A percentile compares a stretch with the other conserved stretches of the same genome.
These are phyloP conservation scores for Pyrgus malvae DNA, from an alignment of 2,888 invertebrate genomes.

Conservation along the genomic window DNA sequence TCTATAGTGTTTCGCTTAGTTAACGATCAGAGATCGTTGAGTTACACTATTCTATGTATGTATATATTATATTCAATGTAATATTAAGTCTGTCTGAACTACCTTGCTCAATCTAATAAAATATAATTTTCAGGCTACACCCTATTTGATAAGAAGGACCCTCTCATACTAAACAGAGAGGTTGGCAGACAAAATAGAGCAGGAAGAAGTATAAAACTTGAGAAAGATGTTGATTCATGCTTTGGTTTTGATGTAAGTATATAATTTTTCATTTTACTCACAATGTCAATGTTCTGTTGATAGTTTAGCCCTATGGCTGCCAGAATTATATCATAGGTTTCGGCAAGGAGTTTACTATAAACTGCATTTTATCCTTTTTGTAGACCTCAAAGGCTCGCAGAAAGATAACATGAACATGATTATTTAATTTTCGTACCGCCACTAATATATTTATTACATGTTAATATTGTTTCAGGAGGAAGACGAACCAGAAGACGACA, in stretches of 20 bases:
- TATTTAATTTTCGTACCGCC: no score
- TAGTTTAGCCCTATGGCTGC: no score
- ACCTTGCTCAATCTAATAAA: background rate
- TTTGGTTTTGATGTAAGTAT: slow-evolving; percentile 90
- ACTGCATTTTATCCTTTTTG: no score
- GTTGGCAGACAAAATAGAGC: slow-evolving; percentile 42
- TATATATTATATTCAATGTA: no score
- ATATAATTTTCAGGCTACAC: background rate
- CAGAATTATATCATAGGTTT: no score
- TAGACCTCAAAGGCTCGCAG: no score
- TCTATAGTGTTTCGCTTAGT: no score
- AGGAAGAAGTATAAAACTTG: slow-evolving; percentile 59
- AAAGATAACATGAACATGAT: no score
- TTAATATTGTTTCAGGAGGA: slow-evolving; percentile 41
- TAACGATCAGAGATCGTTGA: no score
- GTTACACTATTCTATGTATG: no score
- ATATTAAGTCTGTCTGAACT: background rate
- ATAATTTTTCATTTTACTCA: background rate
- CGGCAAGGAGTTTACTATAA: no score
- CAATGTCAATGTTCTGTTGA: background rate
- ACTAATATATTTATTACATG: no score
- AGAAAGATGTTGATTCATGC: slow-evolving; percentile 89
- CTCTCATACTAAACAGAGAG: slow-evolving; percentile 28
- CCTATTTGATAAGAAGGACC: slow-evolving; percentile 44
- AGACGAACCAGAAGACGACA: slow-evolving; percentile 42